Evolutionary conservation across 2,888 invertebrate genomes (phyloP).

Genomic region (Philaethria dido): DNA sequence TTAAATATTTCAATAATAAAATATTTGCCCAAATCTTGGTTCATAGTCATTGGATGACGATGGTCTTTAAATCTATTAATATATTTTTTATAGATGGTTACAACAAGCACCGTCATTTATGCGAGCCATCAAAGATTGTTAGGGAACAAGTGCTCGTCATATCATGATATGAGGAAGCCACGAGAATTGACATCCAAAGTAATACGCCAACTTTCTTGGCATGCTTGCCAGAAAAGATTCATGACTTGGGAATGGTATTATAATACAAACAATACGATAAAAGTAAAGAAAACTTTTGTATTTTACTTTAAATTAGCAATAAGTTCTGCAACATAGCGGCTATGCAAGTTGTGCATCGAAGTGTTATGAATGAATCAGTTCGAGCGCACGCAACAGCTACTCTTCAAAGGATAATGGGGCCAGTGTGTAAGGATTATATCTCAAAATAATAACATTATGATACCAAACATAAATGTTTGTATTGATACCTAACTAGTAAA

Average conservation of each 20-base stretch:
- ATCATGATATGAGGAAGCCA: slow-evolving; percentile 15
- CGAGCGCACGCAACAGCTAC: slow-evolving; percentile 23
- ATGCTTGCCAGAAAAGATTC: neutral
- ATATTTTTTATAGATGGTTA: neutral
- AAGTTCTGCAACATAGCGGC: slow-evolving; percentile 13
- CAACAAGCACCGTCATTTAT: neutral
- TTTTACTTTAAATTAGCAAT: slow-evolving; percentile 22
- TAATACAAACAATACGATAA: neutral
- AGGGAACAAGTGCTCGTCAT: neutral
- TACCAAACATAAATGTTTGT: neutral
- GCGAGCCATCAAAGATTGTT: neutral
- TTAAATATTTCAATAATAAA: too few relatives aligned
- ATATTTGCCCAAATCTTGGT: too few relatives aligned
- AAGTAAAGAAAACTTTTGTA: neutral
- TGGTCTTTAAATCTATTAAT: too few relatives aligned
- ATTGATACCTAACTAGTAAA: too few relatives aligned
- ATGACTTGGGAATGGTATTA: neutral
- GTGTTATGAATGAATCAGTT: slow-evolving; percentile 36
- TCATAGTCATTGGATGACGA: too few relatives aligned
- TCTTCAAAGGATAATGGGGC: slow-evolving; percentile 15
- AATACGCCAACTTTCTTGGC: slow-evolving; percentile 6
- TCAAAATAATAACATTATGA: slow-evolving; percentile 2
- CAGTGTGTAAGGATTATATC: slow-evolving; percentile 9
- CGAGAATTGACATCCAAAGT: slow-evolving; percentile 17
- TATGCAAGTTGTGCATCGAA: slow-evolving; percentile 19